These are phyloP conservation scores for Rhagonycha lutea DNA, from an alignment of 2,888 invertebrate species.

Conservation along the genomic window DNA sequence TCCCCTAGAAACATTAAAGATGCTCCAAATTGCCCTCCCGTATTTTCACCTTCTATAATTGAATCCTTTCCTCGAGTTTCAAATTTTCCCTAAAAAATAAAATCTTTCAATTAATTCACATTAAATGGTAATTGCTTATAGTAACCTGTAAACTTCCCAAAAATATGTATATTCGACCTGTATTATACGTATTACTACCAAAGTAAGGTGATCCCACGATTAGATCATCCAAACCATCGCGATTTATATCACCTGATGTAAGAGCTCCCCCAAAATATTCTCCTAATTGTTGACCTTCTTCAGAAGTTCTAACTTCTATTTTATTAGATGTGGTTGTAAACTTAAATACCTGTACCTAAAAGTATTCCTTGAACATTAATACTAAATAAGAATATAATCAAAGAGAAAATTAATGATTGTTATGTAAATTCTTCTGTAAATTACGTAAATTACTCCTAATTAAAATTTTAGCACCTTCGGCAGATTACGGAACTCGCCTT, in stretches of 20 bases:
- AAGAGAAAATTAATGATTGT: too few species aligned
- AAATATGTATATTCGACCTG: slow-evolving; percentile 58
- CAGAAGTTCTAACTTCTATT: slow-evolving; percentile 30
- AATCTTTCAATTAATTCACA: not conserved
- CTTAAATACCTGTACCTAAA: slow-evolving; percentile 22
- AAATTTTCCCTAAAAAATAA: slow-evolving; percentile 29
- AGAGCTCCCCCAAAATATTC: slow-evolving; percentile 70
- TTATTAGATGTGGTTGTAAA: slow-evolving; percentile 23
- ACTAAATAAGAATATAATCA: too few species aligned
- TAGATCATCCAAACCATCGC: slow-evolving; percentile 65
- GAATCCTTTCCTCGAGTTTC: slow-evolving; percentile 26
- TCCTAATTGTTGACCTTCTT: slow-evolving; percentile 59
- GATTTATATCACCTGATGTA: slow-evolving; percentile 65
- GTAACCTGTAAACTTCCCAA: slow-evolving; percentile 38
- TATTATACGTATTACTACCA: slow-evolving; percentile 45
- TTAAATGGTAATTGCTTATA: not conserved
- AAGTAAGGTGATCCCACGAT: slow-evolving; percentile 65
- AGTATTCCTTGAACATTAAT: not conserved
- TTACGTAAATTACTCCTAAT: too few species aligned
- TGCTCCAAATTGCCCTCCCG: slow-evolving; percentile 60
- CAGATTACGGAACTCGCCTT: too few species aligned
- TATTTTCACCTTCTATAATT: slow-evolving; percentile 34
- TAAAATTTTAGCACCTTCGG: too few species aligned
- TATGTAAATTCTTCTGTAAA: too few species aligned
- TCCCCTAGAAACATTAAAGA: slow-evolving; percentile 65